These are phyloP conservation scores for Aricia agestis DNA, from an alignment of 1,140 invertebrate genomes.

Conservation along the genomic window DNA sequence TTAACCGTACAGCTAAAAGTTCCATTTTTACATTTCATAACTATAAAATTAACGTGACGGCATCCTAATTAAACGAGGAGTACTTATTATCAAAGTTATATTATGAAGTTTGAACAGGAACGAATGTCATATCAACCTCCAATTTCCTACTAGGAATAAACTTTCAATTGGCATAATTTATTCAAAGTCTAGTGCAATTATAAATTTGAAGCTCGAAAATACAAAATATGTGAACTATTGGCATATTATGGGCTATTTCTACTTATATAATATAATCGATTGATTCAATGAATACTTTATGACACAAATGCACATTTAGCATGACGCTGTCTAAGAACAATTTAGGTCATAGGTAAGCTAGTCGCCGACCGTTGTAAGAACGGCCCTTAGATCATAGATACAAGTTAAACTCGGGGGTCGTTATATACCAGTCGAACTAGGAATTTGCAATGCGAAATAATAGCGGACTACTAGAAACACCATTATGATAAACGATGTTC, in stretches of 20 bases:
- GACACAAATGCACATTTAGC: slow-evolving; percentile 3
- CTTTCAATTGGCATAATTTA: neutral
- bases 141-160: neutral
- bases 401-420: neutral
- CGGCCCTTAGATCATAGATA: slow-evolving; percentile 2
- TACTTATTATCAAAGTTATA: neutral
- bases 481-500: neutral
- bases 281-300: slow-evolving; percentile 6
- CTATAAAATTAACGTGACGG: neutral
- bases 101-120: neutral
- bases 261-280: neutral
- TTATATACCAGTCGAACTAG: neutral
- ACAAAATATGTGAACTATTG: neutral
- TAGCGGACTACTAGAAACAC: neutral
- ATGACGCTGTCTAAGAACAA: slow-evolving; percentile 41
- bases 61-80: neutral
- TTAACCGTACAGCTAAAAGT: too few relatives aligned
- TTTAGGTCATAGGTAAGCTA: slow-evolving; percentile 41
- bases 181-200: neutral
- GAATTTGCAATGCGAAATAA: neutral
- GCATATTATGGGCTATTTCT: neutral
- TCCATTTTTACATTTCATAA: neutral
- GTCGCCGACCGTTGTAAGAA: slow-evolving; percentile 1
- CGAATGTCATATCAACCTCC: neutral
- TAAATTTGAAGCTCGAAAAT: neutral